Evolutionary conservation across 2,888 invertebrate species (phyloP).

Genomic region (Bruchidius siliquastri): DNA sequence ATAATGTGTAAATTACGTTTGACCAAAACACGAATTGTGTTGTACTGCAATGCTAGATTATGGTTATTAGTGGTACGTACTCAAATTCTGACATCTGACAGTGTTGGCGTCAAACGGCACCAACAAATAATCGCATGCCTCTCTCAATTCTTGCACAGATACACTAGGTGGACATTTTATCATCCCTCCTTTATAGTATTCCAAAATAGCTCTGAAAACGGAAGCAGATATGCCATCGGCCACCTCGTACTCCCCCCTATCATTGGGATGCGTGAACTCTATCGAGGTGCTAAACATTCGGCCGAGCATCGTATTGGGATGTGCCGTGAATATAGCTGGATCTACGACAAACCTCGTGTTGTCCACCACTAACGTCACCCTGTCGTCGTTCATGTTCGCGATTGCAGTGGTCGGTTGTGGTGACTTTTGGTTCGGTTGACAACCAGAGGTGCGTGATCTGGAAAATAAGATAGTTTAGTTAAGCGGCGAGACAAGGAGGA

Average conservation of each 20-base stretch:
- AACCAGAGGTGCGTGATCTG: neutral
- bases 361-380: slow-evolving; percentile 93
- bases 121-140: slow-evolving; percentile 97
- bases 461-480: neutral
- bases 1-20: too few relatives aligned
- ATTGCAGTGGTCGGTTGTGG: slow-evolving; percentile 7
- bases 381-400: slow-evolving; percentile 55
- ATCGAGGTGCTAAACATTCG: slow-evolving; percentile 93
- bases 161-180: slow-evolving; percentile 95
- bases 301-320: slow-evolving; percentile 99
- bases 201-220: slow-evolving; percentile 91
- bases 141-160: slow-evolving; percentile 91
- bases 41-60: neutral
- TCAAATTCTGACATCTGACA: slow-evolving; percentile 91
- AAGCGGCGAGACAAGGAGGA: neutral
- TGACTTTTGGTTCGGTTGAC: neutral
- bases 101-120: slow-evolving; percentile 97
- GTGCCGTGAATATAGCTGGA: slow-evolving; percentile 85
- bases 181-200: slow-evolving; percentile 86
- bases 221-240: slow-evolving; percentile 95
- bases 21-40: too few relatives aligned
- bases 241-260: slow-evolving; percentile 91
- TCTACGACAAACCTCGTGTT: slow-evolving; percentile 89
- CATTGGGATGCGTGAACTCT: slow-evolving; percentile 91
- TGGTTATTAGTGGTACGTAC: slow-evolving; percentile 53